phyloP scores from a whole-genome alignment of 2,113 vertebrate species.

The Scortum barcoo region DNA sequence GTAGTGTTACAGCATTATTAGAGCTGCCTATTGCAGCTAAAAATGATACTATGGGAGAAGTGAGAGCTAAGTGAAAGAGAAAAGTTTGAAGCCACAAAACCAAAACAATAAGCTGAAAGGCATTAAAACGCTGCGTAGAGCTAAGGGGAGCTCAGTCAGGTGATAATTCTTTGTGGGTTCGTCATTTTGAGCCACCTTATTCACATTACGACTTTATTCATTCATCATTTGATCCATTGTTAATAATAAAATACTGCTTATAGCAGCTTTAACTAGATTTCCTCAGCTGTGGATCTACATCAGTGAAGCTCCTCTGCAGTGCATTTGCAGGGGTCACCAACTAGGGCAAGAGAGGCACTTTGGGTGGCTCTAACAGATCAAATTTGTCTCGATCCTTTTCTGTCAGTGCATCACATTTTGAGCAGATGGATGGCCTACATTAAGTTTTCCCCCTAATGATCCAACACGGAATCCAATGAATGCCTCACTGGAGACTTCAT shows the following conservation, averaged over 20 bases:
- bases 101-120: background rate
- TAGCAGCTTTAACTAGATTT: constrained; percentile 18
- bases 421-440: constrained; percentile 56
- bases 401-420: constrained; percentile 53
- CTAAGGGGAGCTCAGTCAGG: background rate
- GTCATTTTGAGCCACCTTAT: background rate
- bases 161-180: background rate
- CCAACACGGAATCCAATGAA: constrained; percentile 54
- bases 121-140: background rate
- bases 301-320: constrained; percentile 33
- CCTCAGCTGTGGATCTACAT: constrained; percentile 22
- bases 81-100: background rate
- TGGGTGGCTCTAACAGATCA: constrained; percentile 41
- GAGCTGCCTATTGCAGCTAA: background rate
- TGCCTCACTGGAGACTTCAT: constrained; percentile 45
- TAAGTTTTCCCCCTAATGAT: constrained; percentile 56
- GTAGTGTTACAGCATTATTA: background rate
- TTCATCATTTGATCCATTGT: background rate
- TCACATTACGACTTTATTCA: background rate
- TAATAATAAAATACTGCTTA: background rate
- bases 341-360: constrained; percentile 34
- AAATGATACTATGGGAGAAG: background rate
- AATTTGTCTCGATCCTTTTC: constrained; percentile 47
- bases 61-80: background rate
- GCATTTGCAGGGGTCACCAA: constrained; percentile 43